phyloP scores from a whole-genome alignment of 2,797 vertebrate species.

The Selene dorsalis region DNA sequence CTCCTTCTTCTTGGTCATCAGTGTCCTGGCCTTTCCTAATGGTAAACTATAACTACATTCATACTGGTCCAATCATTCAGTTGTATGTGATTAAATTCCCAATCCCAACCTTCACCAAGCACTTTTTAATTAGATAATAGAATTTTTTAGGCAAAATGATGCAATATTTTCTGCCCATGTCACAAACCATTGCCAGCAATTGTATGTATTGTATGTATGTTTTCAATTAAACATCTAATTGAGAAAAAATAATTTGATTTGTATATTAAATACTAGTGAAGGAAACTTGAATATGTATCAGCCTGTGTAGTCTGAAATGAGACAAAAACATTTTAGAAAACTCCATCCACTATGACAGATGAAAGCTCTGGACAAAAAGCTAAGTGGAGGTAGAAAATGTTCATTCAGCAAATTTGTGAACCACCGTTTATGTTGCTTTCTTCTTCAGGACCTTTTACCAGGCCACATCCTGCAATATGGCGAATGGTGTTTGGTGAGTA shows the following conservation, averaged over 20 bases:
- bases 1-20: slow-evolving; percentile 96
- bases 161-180: too few relatives aligned
- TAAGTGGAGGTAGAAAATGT: background rate
- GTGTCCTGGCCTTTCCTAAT: slow-evolving; percentile 95
- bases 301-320: too few relatives aligned
- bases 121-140: too few relatives aligned
- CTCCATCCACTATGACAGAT: background rate
- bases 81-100: background rate
- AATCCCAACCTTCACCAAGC: background rate
- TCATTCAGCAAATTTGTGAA: background rate
- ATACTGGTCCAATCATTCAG: background rate
- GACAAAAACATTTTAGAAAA: background rate
- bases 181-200: too few relatives aligned
- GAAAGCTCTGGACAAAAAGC: background rate
- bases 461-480: slow-evolving; percentile 94
- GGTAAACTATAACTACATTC: slow-evolving; percentile 81
- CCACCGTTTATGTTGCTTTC: slow-evolving; percentile 14
- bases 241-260: background rate
- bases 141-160: too few relatives aligned
- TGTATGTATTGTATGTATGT: too few relatives aligned
- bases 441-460: slow-evolving; percentile 89
- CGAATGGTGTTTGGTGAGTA: slow-evolving; percentile 95
- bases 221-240: background rate
- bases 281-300: too few relatives aligned
- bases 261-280: background rate